Conservation (phyloP, 2,888 invertebrate species). For the Ennomos erosarius region DNA sequence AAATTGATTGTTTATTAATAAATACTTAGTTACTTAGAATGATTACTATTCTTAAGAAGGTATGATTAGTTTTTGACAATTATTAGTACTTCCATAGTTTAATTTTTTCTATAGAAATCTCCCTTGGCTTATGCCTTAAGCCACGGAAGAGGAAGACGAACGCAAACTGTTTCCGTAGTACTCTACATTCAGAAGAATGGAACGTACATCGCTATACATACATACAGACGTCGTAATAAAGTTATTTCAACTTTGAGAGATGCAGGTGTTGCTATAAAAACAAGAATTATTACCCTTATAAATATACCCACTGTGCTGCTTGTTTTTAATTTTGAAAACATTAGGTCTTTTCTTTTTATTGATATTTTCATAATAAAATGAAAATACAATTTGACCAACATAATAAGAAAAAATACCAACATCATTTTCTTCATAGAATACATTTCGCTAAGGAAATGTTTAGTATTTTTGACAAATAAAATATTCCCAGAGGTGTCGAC, state of each 20-base stretch:
- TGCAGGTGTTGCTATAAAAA: constrained; percentile 35
- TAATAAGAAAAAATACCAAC: too few species aligned
- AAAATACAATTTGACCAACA: too few species aligned
- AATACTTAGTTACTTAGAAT: too few species aligned
- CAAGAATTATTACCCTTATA: constrained; percentile 10
- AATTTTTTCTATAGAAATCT: not conserved
- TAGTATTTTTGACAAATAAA: constrained; percentile 2
- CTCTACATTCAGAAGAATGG: constrained; percentile 79
- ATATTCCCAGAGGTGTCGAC: constrained; percentile 32
- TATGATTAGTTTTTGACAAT: too few species aligned
- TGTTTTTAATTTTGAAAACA: too few species aligned
- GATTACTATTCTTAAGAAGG: too few species aligned
- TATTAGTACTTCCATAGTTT: not conserved
- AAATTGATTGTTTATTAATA: too few species aligned
- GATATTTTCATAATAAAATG: too few species aligned
- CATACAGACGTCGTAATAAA: constrained; percentile 45
- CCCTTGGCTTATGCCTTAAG: constrained; percentile 37
- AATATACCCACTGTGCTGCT: not conserved
- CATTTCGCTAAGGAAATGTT: too few species aligned
- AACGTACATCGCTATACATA: constrained; percentile 64
- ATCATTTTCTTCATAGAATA: too few species aligned
- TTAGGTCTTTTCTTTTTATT: too few species aligned
- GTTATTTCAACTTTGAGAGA: constrained; percentile 44
- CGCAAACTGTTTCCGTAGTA: constrained; percentile 72
- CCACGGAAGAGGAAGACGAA: constrained; percentile 57